A percentile compares a stretch with the other conserved stretches of the same genome.
Evolutionary conservation across 2,888 invertebrate species (phyloP).

Genomic region (Harpalus rufipes): DNA sequence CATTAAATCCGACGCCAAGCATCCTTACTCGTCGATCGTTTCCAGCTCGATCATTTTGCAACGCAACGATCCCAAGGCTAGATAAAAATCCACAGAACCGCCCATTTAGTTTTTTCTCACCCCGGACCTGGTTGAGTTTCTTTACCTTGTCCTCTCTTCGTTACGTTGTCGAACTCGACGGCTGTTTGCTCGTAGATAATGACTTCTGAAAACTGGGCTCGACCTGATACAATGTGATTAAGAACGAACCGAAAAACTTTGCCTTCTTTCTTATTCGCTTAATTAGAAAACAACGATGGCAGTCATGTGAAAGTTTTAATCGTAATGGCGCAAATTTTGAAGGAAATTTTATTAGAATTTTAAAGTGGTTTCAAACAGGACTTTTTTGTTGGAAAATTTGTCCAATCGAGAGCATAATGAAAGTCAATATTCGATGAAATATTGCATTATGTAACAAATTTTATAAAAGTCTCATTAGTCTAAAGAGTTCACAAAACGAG

Average conservation of each 20-base stretch:
- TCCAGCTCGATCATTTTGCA: conserved; percentile 48
- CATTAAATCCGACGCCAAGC: conserved; percentile 44
- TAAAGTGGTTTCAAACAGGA: conserved; percentile 39
- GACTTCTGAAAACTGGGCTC: conserved; percentile 56
- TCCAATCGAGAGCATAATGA: conserved; percentile 18
- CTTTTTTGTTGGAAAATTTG: conserved; percentile 29
- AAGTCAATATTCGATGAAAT: not conserved
- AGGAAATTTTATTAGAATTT: conserved; percentile 48
- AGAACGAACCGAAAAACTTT: conserved; percentile 56
- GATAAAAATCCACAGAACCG: conserved; percentile 33
- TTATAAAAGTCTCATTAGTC: no score
- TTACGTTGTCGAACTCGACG: conserved; percentile 45
- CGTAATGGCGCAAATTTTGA: conserved; percentile 45
- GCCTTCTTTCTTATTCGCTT: conserved; percentile 50
- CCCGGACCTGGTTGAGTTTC: not conserved
- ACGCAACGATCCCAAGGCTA: conserved; percentile 13
- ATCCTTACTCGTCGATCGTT: conserved; percentile 36
- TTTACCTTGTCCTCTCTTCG: conserved; percentile 32
- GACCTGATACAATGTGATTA: conserved; percentile 56
- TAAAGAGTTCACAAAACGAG: no score
- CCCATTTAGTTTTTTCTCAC: conserved; percentile 6
- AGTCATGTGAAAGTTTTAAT: conserved; percentile 35
- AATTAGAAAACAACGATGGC: conserved; percentile 51
- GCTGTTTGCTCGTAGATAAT: conserved; percentile 55
- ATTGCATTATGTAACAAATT: no score